Conservation (phyloP, 2,797 vertebrate genomes). For the Micrastur ruficollis region DNA sequence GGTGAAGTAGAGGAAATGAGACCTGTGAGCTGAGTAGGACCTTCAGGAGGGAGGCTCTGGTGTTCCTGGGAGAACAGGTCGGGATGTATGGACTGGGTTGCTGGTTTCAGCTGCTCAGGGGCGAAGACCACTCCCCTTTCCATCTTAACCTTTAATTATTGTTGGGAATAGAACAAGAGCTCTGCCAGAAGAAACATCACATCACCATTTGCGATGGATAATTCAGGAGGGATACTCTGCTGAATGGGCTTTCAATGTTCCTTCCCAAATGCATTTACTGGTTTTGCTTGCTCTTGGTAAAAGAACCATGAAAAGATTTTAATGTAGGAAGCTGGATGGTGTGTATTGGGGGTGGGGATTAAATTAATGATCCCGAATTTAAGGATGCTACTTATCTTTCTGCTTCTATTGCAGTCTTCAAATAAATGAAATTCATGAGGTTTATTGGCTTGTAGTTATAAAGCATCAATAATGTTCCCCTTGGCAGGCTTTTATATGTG, state of each 20-base stretch:
- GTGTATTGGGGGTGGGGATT: not conserved
- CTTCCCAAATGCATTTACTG: not conserved
- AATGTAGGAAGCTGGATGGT: not conserved
- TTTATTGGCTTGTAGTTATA: conserved; percentile 55
- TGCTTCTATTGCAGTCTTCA: conserved; percentile 26
- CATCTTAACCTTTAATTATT: not conserved
- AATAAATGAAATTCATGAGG: conserved; percentile 53
- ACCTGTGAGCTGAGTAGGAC: not conserved
- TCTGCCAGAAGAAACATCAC: not conserved
- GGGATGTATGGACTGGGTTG: not conserved
- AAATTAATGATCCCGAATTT: conserved; percentile 47
- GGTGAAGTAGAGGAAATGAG: not conserved
- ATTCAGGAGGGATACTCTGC: not conserved
- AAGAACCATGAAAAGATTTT: not conserved
- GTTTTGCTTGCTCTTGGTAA: not conserved
- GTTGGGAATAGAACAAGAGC: not conserved
- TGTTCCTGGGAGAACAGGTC: not conserved
- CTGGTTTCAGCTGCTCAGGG: not conserved
- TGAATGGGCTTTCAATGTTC: not conserved
- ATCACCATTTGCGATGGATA: fast-evolving
- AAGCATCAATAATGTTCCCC: conserved; percentile 57
- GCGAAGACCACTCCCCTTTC: fast-evolving
- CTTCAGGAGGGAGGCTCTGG: not conserved
- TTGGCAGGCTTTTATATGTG: conserved; percentile 24
- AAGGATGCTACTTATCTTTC: conserved; percentile 49